These are phyloP conservation scores for Varanus salvator DNA, from an alignment of 2,113 vertebrate genomes.

Conservation along the genomic window DNA sequence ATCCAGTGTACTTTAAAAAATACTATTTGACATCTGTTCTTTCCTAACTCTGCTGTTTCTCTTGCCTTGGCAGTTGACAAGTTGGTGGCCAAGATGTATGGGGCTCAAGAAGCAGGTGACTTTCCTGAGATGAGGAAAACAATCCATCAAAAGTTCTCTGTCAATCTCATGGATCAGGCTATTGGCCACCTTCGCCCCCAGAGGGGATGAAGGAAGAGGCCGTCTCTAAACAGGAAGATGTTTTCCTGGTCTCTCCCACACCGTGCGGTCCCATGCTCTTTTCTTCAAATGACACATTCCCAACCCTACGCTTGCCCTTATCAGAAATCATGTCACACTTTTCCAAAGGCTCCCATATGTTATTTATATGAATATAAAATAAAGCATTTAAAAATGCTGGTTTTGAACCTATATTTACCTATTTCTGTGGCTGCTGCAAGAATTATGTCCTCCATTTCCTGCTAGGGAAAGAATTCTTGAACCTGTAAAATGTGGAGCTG, in stretches of 20 bases:
- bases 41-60: not conserved
- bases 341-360: not conserved
- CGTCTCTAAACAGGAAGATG: not conserved
- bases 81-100: not conserved
- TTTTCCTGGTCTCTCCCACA: not conserved
- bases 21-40: not conserved
- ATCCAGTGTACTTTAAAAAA: not conserved
- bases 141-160: not conserved
- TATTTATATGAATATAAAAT: not conserved
- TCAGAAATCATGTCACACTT: not conserved
- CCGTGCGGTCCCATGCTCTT: not conserved
- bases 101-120: not conserved
- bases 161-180: not conserved
- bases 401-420: not conserved
- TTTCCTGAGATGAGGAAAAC: not conserved
- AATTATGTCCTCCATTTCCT: too few relatives aligned
- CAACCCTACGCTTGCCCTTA: not conserved
- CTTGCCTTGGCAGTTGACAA: not conserved
- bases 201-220: not conserved
- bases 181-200: not conserved
- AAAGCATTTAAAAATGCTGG: not conserved
- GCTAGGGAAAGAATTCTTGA: too few relatives aligned
- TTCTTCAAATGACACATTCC: not conserved
- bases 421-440: not conserved
- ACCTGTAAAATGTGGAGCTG: too few relatives aligned